Conservation (phyloP, 2,888 invertebrate genomes). For the Melieria picta region DNA sequence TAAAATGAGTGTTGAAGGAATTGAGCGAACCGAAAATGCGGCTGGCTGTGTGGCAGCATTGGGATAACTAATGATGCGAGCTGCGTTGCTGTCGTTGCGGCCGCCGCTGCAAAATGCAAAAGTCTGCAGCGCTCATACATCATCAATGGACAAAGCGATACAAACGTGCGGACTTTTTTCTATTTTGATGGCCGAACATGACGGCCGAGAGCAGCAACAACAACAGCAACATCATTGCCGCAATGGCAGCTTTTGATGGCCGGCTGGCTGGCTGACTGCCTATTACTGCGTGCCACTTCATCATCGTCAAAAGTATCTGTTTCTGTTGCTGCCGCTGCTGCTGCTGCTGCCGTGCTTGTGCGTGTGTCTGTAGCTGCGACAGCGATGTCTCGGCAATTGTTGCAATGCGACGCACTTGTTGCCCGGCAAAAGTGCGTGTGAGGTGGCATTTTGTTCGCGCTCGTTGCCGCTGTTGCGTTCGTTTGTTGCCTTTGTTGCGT, state of each 20-base stretch:
- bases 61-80: background rate
- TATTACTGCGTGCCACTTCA: constrained; percentile 10
- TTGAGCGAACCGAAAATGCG: too few relatives aligned
- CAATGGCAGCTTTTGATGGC: background rate
- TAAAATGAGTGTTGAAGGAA: too few relatives aligned
- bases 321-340: background rate
- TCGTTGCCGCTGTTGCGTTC: background rate
- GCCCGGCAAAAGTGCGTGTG: constrained; percentile 20
- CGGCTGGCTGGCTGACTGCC: background rate
- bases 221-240: constrained; percentile 2
- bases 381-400: background rate
- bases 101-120: background rate
- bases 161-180: background rate
- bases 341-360: constrained; percentile 6
- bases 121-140: too few relatives aligned
- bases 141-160: background rate
- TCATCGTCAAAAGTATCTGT: background rate
- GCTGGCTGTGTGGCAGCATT: too few relatives aligned
- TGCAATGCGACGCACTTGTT: constrained; percentile 3
- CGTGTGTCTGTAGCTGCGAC: background rate
- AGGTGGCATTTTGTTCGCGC: constrained; percentile 19
- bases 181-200: constrained; percentile 21
- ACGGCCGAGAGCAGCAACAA: constrained; percentile 12
- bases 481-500: background rate
- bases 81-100: background rate